phyloP scores from a whole-genome alignment of 2,113 vertebrate species.

The Pandion haliaetus region DNA sequence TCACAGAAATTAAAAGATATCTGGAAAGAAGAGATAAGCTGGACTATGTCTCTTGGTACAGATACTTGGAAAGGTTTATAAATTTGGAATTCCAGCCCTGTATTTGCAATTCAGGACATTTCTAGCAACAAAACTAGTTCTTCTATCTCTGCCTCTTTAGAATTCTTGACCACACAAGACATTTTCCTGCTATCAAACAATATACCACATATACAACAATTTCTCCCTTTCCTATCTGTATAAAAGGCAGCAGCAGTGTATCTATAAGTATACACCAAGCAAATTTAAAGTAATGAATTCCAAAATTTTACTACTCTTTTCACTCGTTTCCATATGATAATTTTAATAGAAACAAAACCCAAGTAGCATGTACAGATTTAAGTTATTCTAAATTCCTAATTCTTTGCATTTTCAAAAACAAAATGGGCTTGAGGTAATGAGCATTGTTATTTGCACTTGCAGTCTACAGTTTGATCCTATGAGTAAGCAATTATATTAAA shows the following conservation, averaged over 20 bases:
- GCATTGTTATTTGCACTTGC: not conserved
- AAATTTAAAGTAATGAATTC: not conserved
- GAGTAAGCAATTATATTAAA: not conserved
- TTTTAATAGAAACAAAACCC: not conserved
- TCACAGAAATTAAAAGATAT: not conserved
- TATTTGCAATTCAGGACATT: not conserved
- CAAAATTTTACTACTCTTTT: not conserved
- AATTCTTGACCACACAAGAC: not conserved
- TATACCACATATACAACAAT: not conserved
- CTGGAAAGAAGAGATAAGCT: constrained; percentile 8
- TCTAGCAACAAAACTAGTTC: not conserved
- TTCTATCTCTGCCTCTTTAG: not conserved
- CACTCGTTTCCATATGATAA: not conserved
- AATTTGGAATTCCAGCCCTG: not conserved
- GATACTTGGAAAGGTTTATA: not conserved
- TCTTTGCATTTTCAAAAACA: not conserved
- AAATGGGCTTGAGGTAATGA: not conserved
- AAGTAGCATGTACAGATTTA: not conserved
- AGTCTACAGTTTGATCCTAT: not conserved
- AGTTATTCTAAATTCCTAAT: not conserved
- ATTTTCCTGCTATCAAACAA: not conserved
- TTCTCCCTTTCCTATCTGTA: not conserved
- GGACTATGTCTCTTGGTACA: not conserved
- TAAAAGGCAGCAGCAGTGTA: not conserved
- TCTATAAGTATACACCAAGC: not conserved